These are phyloP conservation scores for Caenorhabditis uteleia DNA, from an alignment of 2,888 invertebrate species.

Conservation along the genomic window DNA sequence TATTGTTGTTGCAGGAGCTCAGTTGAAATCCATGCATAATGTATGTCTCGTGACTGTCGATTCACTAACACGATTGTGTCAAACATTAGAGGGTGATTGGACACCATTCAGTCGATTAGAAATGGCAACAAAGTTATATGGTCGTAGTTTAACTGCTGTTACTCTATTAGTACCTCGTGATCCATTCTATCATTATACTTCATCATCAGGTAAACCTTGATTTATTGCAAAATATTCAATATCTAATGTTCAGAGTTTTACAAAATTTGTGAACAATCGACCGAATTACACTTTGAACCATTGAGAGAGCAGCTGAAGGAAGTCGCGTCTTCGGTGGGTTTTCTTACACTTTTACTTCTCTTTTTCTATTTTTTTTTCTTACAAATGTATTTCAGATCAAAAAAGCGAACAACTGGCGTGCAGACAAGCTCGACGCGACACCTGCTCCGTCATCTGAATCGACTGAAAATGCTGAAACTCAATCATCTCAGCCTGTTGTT, in stretches of 20 bases:
- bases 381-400: slow-evolving; percentile 16
- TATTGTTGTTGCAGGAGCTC: slow-evolving; percentile 77
- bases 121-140: slow-evolving; percentile 91
- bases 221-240: background rate
- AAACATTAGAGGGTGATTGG: slow-evolving; percentile 33
- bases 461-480: slow-evolving; percentile 4
- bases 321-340: slow-evolving; percentile 15
- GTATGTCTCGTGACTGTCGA: slow-evolving; percentile 81
- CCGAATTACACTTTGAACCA: slow-evolving; percentile 92
- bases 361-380: background rate
- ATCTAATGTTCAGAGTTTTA: slow-evolving; percentile 26
- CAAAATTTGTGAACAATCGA: slow-evolving; percentile 79
- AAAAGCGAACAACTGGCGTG: slow-evolving; percentile 34
- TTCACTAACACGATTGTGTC: slow-evolving; percentile 22
- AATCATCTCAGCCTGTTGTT: slow-evolving; percentile 14
- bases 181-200: slow-evolving; percentile 74
- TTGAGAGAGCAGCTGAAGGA: slow-evolving; percentile 82
- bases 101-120: slow-evolving; percentile 81
- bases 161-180: slow-evolving; percentile 82
- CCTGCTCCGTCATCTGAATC: too few species aligned
- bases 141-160: slow-evolving; percentile 85
- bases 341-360: background rate
- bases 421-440: too few species aligned
- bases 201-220: slow-evolving; percentile 9
- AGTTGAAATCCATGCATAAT: slow-evolving; percentile 98